Evolutionary conservation across 2,888 invertebrate genomes (phyloP), one percentile per base, ranked within the genome.

Genomic region (Encarsia formosa): DNA sequence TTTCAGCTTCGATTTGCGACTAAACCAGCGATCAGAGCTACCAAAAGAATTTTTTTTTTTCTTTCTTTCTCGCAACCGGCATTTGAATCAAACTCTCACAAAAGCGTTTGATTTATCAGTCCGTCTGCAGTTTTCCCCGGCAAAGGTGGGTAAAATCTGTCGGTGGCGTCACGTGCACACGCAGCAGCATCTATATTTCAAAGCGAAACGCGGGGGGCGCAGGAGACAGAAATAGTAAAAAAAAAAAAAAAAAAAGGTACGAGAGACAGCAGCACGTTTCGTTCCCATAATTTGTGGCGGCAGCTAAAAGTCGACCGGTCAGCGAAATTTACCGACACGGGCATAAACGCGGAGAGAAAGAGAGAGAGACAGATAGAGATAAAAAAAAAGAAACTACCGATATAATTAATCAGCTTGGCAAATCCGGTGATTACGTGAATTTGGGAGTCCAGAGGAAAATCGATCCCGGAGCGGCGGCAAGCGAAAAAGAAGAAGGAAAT

Each of bases 341-440:
- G 6, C 26, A 26, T 26, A 8, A 6, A 26, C 11, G 26, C 26
- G 11, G 11, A 26, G 6, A n/a, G 34, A 16, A 34, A 34, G n/a
- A 13, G 16, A 13, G 34, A 8, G 34, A 16, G 34, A 9, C 34
- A 3, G 15, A 13, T 13, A 16, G 8, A 15, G 16, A 34, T 15
- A 13, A 13, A 3, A 15, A 15, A 8, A n/a, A 15, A 9, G 15
- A 2, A 11, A 3, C 13, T 18, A 46, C 54, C 53, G 59, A 61
- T 59, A 62, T 65, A 64, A 66, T 65, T 64, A 64, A 66, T 65
- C 58, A 62, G 59, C 61, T 62, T 60, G 56, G 57, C 60, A 52
- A n/a, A 52, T 44, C 49, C 60, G 45, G 59, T 65, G 63, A 66
- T 66, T 65, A 65, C 61, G 55, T 50, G 50, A n/a, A 1, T 11